phyloP scores from a whole-genome alignment of 2,888 invertebrate genomes.

The Esperia sulphurella region DNA sequence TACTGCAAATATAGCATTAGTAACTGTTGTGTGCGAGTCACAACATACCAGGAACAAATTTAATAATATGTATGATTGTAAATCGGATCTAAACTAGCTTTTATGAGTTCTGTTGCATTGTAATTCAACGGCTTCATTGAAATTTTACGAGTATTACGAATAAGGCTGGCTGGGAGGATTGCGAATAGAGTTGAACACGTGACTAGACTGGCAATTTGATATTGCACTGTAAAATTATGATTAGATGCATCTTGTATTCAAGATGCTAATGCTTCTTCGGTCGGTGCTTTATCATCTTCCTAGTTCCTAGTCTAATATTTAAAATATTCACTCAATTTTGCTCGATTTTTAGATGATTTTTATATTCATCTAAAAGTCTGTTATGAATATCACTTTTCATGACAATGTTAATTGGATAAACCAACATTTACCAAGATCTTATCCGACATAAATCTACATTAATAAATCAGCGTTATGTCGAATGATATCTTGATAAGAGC shows the following conservation, averaged over 20 bases:
- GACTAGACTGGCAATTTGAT: slow-evolving; percentile 62
- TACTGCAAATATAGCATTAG: too few species aligned
- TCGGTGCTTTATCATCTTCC: background rate
- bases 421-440: too few species aligned
- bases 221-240: slow-evolving; percentile 51
- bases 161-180: slow-evolving; percentile 48
- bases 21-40: too few species aligned
- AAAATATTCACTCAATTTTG: too few species aligned
- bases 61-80: slow-evolving; percentile 33
- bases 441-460: too few species aligned
- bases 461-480: too few species aligned
- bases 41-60: background rate
- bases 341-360: too few species aligned
- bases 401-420: too few species aligned
- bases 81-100: slow-evolving; percentile 52
- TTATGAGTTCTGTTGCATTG: slow-evolving; percentile 54
- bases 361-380: too few species aligned
- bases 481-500: too few species aligned
- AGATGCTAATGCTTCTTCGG: slow-evolving; percentile 3
- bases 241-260: slow-evolving; percentile 26
- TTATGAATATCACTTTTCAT: too few species aligned
- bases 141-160: slow-evolving; percentile 68
- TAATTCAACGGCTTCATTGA: slow-evolving; percentile 71
- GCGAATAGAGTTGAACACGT: slow-evolving; percentile 54
- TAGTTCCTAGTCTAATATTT: too few species aligned